These are phyloP conservation scores for Camarhynchus parvulus DNA, from an alignment of 2,113 vertebrate genomes.

Conservation along the genomic window DNA sequence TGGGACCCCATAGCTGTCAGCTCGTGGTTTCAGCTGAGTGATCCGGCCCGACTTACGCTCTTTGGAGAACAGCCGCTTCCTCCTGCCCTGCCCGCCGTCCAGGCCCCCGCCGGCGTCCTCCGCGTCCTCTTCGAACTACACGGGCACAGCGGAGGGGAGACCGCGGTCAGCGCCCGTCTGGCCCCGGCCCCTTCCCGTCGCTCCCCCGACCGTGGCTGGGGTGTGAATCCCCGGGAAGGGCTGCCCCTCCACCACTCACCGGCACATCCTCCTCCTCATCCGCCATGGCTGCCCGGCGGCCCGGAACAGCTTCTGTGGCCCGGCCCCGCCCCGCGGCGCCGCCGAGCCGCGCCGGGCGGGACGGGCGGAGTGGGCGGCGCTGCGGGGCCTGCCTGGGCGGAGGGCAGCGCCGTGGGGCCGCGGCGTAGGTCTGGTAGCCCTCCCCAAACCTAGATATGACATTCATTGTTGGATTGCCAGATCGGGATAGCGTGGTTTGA, in stretches of 20 bases:
- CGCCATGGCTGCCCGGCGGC: constrained; percentile 51
- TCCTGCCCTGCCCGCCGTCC: constrained; percentile 87
- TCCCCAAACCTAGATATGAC: rapidly evolving
- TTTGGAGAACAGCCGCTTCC: constrained; percentile 95
- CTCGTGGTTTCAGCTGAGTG: not conserved
- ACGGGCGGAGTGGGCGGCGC: rapidly evolving
- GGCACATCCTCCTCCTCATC: constrained; percentile 78
- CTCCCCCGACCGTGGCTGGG: not conserved
- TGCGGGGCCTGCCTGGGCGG: rapidly evolving
- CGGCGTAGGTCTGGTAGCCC: rapidly evolving
- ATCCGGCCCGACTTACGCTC: constrained; percentile 77
- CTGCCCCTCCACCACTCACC: constrained; percentile 38
- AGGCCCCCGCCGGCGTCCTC: constrained; percentile 85
- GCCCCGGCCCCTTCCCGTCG: too few relatives aligned
- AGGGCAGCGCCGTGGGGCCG: rapidly evolving
- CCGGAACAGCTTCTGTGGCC: not conserved
- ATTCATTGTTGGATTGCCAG: not conserved
- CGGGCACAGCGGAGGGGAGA: not conserved
- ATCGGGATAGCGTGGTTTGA: not conserved
- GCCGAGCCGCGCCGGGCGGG: not conserved
- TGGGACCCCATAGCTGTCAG: not conserved
- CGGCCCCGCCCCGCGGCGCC: not conserved
- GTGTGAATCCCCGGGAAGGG: not conserved
- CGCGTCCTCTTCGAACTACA: constrained; percentile 88
- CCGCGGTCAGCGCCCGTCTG: not conserved